Percentiles rank a stretch among this genome's conserved stretches.
Conservation (phyloP, 2,797 vertebrate species). For the Tarsius wallacei region DNA sequence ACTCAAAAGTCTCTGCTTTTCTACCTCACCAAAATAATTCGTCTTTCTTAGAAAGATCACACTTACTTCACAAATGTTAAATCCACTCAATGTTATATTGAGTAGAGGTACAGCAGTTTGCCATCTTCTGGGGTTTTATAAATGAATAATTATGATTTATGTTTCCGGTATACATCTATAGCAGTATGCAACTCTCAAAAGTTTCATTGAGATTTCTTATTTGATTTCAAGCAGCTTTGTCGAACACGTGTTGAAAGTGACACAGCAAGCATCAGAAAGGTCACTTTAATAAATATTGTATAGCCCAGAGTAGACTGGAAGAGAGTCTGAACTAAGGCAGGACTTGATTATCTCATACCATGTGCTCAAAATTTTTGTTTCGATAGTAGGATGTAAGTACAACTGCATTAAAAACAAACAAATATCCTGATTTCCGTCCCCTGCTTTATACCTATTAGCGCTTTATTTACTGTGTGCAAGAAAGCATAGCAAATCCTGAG, state of each 20-base stretch:
- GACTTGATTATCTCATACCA: not conserved
- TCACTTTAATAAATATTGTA: not conserved
- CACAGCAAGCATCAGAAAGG: not conserved
- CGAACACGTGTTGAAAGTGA: not conserved
- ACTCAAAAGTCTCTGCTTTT: not conserved
- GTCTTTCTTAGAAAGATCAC: not conserved
- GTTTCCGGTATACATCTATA: not conserved
- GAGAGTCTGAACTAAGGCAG: not conserved
- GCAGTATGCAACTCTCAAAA: not conserved
- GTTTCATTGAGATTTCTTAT: not conserved
- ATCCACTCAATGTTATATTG: not conserved
- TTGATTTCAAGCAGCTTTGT: not conserved
- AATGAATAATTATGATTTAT: not conserved
- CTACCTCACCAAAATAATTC: not conserved
- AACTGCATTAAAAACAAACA: not conserved
- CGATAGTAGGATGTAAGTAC: not conserved
- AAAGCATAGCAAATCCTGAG: not conserved
- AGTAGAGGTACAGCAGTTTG: not conserved
- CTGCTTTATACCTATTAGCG: not conserved
- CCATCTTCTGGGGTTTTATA: not conserved
- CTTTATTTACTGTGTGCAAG: not conserved
- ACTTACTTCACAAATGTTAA: not conserved
- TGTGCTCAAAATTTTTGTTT: not conserved
- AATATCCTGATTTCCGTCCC: not conserved
- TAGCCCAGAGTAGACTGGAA: not conserved